Base-by-base conservation (phyloP, 2,113 vertebrate genomes). In the Pseudorasbora parva region DNA sequence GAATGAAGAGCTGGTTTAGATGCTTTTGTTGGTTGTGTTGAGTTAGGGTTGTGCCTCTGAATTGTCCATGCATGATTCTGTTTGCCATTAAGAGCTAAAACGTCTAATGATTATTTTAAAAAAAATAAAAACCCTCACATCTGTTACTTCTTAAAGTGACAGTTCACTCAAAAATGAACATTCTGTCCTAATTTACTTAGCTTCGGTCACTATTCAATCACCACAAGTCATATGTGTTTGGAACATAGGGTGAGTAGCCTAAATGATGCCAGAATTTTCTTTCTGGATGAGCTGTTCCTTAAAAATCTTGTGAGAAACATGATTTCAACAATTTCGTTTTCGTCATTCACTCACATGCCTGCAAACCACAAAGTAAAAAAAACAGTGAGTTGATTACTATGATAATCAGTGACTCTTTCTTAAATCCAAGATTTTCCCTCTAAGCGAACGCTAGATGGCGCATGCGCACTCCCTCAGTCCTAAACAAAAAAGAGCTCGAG, bases 381-480 rank as follows among this genome's bases (percentile, higher is more conserved):
- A 60, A 60, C 25, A 43, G 8, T 23, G 0, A 45, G 17, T 41
- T 77, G 51, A 77, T 77, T 57, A 8, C 30, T 57, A 77, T 41
- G 17, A 21, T n/a, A 57, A 77, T 77, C 21, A 41, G 30, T 12
- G 4, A 33, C 49, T 76, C 9, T 33, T 27, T 33, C 74, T n/a
- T 41, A 47, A 59, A 77, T 21, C 27, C 9, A 12, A 12, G 1
- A 11, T 27, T 14, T 75, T 68, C 57, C 1, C 43, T 49, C 47
- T 47, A 12, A 37, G 2, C 3, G 7, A 71, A 77, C 89, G 83
- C 87, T 88, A 90, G 88, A 87, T 90, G 89, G 89, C 86, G 73
- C 78, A 84, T 84, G 69, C 57, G 72, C 45, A 76, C 71, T 82
- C 84, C 51, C 43, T 76, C 57, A 56, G 57, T 47, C 19, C 49